These are phyloP conservation scores for Ophion obscuratus DNA, from an alignment of 2,888 invertebrate genomes.

Conservation along the genomic window DNA sequence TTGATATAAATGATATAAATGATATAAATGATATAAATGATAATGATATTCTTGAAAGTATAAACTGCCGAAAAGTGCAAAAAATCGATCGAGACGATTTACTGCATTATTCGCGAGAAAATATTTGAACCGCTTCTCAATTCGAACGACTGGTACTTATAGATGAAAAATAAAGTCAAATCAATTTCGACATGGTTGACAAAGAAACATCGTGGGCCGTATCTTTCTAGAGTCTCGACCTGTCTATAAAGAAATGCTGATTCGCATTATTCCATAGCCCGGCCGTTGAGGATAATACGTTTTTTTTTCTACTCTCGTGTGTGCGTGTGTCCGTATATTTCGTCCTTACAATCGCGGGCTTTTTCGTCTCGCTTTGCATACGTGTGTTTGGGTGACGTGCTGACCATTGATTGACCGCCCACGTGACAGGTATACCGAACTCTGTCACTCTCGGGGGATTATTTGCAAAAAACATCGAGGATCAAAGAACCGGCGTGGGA, in stretches of 20 bases:
- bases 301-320: slow-evolving; percentile 15
- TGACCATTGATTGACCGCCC: slow-evolving; percentile 61
- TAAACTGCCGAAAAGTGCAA: too few species aligned
- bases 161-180: slow-evolving; percentile 20
- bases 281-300: slow-evolving; percentile 8
- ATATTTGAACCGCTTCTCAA: not conserved
- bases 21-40: too few species aligned
- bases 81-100: too few species aligned
- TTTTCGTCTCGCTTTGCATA: slow-evolving; percentile 22
- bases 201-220: slow-evolving; percentile 51
- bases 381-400: slow-evolving; percentile 11
- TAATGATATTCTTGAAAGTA: too few species aligned
- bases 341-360: slow-evolving; percentile 18
- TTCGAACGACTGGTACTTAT: not conserved
- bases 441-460: slow-evolving; percentile 53
- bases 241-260: slow-evolving; percentile 32
- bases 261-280: slow-evolving; percentile 34
- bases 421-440: slow-evolving; percentile 53
- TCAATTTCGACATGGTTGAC: slow-evolving; percentile 17
- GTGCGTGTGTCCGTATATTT: slow-evolving; percentile 24
- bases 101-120: not conserved
- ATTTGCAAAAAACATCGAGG: slow-evolving; percentile 44
- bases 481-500: slow-evolving; percentile 64
- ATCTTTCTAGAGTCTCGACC: slow-evolving; percentile 10
- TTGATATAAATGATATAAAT: too few species aligned